These are phyloP conservation scores for Micronisus gabar DNA, from an alignment of 2,113 vertebrate genomes.

Conservation along the genomic window DNA sequence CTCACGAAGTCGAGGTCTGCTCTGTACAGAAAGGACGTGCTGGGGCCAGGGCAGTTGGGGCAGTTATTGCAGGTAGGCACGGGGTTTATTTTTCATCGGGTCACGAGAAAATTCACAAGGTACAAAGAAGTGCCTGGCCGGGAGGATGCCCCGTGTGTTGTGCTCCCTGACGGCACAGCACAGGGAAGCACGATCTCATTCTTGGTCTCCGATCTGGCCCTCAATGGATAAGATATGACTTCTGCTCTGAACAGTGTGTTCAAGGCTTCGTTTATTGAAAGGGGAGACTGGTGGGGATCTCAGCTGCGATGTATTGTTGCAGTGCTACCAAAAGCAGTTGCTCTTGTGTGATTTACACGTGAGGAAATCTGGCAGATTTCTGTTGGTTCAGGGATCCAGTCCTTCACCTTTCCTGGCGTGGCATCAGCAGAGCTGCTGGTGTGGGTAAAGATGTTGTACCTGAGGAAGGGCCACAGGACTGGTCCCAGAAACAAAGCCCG, in stretches of 20 bases:
- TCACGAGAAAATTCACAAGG: background rate
- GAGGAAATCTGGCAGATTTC: background rate
- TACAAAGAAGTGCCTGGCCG: fast-evolving
- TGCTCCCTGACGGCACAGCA: fast-evolving
- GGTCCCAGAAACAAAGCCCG: background rate
- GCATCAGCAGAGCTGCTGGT: background rate
- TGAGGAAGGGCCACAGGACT: fast-evolving
- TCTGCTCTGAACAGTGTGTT: background rate
- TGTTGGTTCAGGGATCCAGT: background rate
- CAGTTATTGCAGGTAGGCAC: background rate
- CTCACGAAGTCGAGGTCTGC: fast-evolving
- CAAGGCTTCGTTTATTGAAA: fast-evolving
- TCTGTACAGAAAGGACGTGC: fast-evolving
- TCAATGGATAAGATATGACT: fast-evolving
- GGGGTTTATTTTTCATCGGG: background rate
- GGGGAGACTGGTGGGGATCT: no score
- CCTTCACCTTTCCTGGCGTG: background rate
- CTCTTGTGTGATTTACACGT: no score
- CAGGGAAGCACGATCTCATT: fast-evolving
- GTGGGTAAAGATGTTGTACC: background rate
- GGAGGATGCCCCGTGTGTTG: fast-evolving
- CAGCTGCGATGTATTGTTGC: fast-evolving
- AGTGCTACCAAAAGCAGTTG: background rate
- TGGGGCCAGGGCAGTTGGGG: background rate
- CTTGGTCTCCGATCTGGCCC: fast-evolving